Evolutionary conservation across 2,797 vertebrate species (phyloP), one percentile per base, ranked within the genome.

Genomic region (Uromys caudimaculatus): DNA sequence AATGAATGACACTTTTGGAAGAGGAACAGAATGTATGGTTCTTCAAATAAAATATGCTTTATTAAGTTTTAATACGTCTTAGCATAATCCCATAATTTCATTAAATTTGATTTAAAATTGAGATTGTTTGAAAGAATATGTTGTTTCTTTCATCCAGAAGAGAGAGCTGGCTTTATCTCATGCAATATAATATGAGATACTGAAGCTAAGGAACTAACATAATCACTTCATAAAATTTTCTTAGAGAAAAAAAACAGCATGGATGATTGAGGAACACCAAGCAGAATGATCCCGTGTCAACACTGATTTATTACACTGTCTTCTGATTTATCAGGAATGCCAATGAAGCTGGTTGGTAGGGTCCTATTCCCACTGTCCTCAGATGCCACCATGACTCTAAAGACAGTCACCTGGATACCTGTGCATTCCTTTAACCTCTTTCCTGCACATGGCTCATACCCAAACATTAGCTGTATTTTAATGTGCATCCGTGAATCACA

Each of bases 61-160:
- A n/a, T 8, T 69, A 83, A 87, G 44, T 62, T 38, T 56, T 54
- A 41, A 50, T 19, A 52, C 64, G 50, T 52, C 16, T 54, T 84
- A 82, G 35, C 8, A 14, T 79, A 4, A 4, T 60, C 73, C 27
- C 5, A 58, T 32, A 60, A 52, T 67, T 54, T 91, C 14, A 14
- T 24, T 52, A 29, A 35, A 35, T 81, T 44, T 54, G 13, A 52
- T 62, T 47, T 82, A 62, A 76, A 94, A 24, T 50, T 92, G 23
- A 94, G 96, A 67, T 64, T 88, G 8, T 77, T 8, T 32, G 38
- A 79, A 38, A 67, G 35, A 73, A 60, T 38, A n/a, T 38, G 3
- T 75, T n/a, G 10, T 81, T 83, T 44, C 12, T 92, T 94, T 97
- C 62, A 92, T 21, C 54, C 77, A 78, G 44, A 84, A 7, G 84